Conservation (phyloP, 2,113 vertebrate species). For the Neolamprologus variostigma region DNA sequence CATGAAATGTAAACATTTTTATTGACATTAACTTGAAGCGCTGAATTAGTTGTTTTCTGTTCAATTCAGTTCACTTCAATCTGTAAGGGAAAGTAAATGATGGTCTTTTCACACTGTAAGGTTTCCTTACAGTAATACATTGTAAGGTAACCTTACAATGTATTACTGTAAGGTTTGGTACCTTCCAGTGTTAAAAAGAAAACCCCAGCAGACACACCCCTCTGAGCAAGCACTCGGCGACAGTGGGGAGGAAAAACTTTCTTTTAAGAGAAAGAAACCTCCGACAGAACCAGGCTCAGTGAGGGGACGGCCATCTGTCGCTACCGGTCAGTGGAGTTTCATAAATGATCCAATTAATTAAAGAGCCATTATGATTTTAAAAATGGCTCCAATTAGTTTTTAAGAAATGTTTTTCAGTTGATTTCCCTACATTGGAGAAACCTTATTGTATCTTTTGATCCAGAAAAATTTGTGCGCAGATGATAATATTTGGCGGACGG, state of each 20-base stretch:
- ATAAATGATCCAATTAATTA: neutral
- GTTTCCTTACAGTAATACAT: neutral
- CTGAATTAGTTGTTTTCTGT: neutral
- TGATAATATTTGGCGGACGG: neutral
- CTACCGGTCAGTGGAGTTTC: fast-evolving
- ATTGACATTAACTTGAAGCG: neutral
- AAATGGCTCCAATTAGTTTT: neutral
- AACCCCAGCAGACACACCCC: neutral
- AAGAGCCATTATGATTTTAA: neutral
- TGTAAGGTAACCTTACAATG: neutral
- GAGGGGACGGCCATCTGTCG: neutral
- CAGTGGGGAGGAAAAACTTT: neutral
- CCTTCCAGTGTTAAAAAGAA: neutral
- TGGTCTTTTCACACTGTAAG: neutral
- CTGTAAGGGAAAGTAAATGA: neutral
- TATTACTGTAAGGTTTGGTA: neutral
- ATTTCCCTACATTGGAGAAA: neutral
- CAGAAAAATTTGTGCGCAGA: neutral
- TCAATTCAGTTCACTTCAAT: neutral
- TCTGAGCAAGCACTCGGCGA: neutral
- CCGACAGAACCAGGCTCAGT: neutral
- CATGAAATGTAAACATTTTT: neutral
- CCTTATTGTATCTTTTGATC: neutral
- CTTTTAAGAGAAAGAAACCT: neutral
- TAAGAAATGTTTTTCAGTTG: neutral